These are phyloP conservation scores for Trididemnum clinides DNA, from an alignment of 23 tunicate genomes.

Conservation along the genomic window DNA sequence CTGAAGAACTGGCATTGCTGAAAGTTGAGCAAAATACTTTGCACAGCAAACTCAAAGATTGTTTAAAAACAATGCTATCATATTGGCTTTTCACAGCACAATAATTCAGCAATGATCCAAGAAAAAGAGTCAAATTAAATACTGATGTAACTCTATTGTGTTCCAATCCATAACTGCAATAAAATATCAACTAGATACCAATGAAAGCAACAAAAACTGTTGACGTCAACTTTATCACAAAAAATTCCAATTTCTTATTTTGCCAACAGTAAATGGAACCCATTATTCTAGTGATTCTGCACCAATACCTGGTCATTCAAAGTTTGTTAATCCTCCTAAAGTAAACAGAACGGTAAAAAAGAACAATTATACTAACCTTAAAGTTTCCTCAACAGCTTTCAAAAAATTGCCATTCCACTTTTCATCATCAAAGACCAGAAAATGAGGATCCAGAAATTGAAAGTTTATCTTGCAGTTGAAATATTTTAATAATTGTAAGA, in stretches of 20 bases:
- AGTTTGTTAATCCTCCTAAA: background rate
- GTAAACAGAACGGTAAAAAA: background rate
- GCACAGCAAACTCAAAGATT: constrained; percentile 17
- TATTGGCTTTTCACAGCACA: background rate
- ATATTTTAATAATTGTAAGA: background rate
- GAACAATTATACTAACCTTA: background rate
- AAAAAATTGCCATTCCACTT: background rate
- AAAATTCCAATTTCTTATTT: no score
- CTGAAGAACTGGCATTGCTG: background rate
- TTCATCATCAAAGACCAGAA: background rate
- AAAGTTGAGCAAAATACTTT: background rate
- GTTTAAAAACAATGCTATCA: background rate
- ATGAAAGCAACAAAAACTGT: no score
- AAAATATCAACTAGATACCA: no score
- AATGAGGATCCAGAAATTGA: background rate
- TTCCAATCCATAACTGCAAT: no score
- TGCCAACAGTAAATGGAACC: no score
- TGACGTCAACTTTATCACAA: no score
- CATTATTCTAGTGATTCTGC: no score
- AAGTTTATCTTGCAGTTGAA: background rate
- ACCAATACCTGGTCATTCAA: no score
- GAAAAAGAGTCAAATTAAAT: background rate
- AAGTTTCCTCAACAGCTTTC: background rate
- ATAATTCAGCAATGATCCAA: background rate
- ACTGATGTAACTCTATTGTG: no score